Evolutionary conservation across 2,888 invertebrate genomes (phyloP).

Genomic region (Cactoblastis cactorum): DNA sequence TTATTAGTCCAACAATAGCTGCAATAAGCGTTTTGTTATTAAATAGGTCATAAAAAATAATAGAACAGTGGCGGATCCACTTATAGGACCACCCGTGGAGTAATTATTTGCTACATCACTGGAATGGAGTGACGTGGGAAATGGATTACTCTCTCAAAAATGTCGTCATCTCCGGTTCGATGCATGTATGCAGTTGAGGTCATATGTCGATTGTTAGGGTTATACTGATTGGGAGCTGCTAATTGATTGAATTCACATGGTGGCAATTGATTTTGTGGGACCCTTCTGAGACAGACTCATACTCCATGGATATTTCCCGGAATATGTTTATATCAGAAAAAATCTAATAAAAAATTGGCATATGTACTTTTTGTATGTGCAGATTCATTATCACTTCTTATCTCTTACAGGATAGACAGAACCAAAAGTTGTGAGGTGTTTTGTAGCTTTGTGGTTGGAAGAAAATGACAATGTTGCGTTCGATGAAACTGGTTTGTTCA

Average conservation of each 20-base stretch:
- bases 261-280: background rate
- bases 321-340: too few relatives aligned
- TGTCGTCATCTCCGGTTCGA: slow-evolving; percentile 1
- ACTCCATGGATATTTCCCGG: too few relatives aligned
- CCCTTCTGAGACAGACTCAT: background rate
- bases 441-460: too few relatives aligned
- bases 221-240: background rate
- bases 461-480: too few relatives aligned
- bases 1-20: slow-evolving; percentile 1
- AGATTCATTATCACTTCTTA: too few relatives aligned
- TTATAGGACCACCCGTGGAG: slow-evolving; percentile 56
- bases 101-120: slow-evolving; percentile 50
- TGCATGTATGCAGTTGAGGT: slow-evolving; percentile 5
- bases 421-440: too few relatives aligned
- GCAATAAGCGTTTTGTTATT: background rate
- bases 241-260: background rate
- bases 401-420: too few relatives aligned
- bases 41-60: slow-evolving; percentile 6
- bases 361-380: too few relatives aligned
- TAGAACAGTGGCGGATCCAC: slow-evolving; percentile 22
- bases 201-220: slow-evolving; percentile 8
- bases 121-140: slow-evolving; percentile 40
- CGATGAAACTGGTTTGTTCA: too few relatives aligned
- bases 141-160: slow-evolving; percentile 8
- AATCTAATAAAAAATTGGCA: too few relatives aligned